Percentiles rank a stretch among this genome's conserved stretches.
Evolutionary conservation across 1,140 invertebrate genomes (phyloP).

Genomic region (Drosophila pseudoobscura): DNA sequence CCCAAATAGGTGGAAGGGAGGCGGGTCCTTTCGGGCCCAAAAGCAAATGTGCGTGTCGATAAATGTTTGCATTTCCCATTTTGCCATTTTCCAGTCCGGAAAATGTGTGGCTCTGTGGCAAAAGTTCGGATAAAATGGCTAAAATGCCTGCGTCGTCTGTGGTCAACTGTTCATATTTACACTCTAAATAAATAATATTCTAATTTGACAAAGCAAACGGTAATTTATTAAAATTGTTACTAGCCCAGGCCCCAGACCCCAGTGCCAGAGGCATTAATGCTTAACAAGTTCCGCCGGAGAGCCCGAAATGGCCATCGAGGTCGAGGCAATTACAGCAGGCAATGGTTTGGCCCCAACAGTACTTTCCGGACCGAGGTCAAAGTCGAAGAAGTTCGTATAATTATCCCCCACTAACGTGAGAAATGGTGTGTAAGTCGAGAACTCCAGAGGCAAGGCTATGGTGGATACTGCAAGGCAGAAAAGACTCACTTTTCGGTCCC

Average conservation of each 20-base stretch:
- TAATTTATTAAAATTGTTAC: constrained; percentile 76
- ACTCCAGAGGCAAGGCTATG: neutral
- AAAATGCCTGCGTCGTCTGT: constrained; percentile 65
- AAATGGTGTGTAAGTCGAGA: constrained; percentile 15
- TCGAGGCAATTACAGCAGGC: constrained; percentile 23
- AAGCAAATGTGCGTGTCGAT: constrained; percentile 72
- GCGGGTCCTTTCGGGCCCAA: constrained; percentile 3
- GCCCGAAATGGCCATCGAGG: constrained; percentile 24
- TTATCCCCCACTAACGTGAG: constrained; percentile 22
- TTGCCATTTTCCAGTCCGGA: constrained; percentile 20
- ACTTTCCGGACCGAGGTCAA: constrained; percentile 9
- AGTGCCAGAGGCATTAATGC: constrained; percentile 59
- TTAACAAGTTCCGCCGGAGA: constrained; percentile 20
- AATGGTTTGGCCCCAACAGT: no score
- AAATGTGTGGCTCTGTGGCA: constrained; percentile 49
- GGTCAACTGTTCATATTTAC: constrained; percentile 77
- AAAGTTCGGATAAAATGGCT: constrained; percentile 61
- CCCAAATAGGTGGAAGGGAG: neutral
- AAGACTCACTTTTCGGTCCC: no score
- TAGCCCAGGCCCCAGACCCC: neutral
- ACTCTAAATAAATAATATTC: constrained; percentile 82
- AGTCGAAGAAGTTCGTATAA: constrained; percentile 23
- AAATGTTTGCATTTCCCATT: constrained; percentile 67
- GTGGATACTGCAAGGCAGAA: no score
- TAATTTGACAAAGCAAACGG: constrained; percentile 80